A percentile compares a stretch with the other conserved stretches of the same genome.
Evolutionary conservation across 2,113 vertebrate species (phyloP).

Genomic region (Pollimyrus isidori): DNA sequence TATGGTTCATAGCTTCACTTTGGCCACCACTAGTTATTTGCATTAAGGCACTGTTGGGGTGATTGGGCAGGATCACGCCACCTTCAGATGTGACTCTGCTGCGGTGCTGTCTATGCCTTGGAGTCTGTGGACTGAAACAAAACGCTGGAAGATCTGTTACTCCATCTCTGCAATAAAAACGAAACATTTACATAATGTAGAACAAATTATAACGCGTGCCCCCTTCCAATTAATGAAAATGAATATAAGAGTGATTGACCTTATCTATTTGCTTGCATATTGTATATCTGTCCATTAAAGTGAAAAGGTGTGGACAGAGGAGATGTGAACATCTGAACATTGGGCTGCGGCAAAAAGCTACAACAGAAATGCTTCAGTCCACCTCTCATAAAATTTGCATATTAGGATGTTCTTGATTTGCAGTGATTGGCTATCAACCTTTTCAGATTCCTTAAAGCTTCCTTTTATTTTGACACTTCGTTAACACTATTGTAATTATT

Average conservation of each 20-base stretch:
- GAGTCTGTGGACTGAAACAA: slow-evolving; percentile 10
- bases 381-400: background rate
- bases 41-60: background rate
- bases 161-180: slow-evolving; percentile 17
- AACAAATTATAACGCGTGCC: background rate
- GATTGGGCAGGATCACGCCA: background rate
- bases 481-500: slow-evolving; percentile 13
- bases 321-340: background rate
- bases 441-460: background rate
- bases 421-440: background rate
- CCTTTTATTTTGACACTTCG: slow-evolving; percentile 15
- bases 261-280: background rate
- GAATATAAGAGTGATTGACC: background rate
- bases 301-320: background rate
- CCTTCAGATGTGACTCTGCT: background rate
- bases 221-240: slow-evolving; percentile 1
- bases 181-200: background rate
- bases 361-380: background rate
- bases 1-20: background rate
- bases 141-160: slow-evolving; percentile 5
- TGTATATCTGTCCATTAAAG: slow-evolving; percentile 1
- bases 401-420: background rate
- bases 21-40: background rate
- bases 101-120: background rate
- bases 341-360: background rate